Percentiles rank a stretch among this genome's conserved stretches.
These are phyloP conservation scores for Chlorospingus flavigularis DNA, from an alignment of 2,797 vertebrate species.

Conservation along the genomic window DNA sequence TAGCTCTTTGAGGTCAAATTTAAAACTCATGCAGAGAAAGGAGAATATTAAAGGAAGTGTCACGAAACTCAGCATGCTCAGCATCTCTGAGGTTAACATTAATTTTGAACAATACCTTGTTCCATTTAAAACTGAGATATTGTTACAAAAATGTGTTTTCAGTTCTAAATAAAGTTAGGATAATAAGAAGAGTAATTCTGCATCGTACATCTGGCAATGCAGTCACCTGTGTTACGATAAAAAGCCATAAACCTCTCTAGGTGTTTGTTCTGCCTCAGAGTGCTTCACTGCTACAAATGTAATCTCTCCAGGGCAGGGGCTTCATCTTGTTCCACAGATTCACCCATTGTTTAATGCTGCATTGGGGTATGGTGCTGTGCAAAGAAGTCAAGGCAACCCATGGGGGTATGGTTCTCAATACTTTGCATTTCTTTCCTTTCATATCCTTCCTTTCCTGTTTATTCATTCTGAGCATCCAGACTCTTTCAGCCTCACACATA, in stretches of 20 bases:
- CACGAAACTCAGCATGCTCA: background rate
- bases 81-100: constrained; percentile 20
- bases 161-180: constrained; percentile 5
- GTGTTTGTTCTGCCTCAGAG: background rate
- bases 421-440: background rate
- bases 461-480: background rate
- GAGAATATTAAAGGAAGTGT: background rate
- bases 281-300: background rate
- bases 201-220: background rate
- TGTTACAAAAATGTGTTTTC: background rate
- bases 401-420: background rate
- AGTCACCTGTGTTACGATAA: background rate
- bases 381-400: background rate
- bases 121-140: background rate
- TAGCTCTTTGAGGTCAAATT: constrained; percentile 57
- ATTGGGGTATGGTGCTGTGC: background rate
- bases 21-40: constrained; percentile 34
- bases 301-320: background rate
- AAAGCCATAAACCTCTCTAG: background rate
- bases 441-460: background rate
- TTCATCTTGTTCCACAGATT: background rate
- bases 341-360: background rate
- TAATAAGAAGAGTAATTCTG: constrained; percentile 20
- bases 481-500: background rate
- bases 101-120: background rate